phyloP scores from a whole-genome alignment of 2,113 vertebrate species.

The Diadophis punctatus region DNA sequence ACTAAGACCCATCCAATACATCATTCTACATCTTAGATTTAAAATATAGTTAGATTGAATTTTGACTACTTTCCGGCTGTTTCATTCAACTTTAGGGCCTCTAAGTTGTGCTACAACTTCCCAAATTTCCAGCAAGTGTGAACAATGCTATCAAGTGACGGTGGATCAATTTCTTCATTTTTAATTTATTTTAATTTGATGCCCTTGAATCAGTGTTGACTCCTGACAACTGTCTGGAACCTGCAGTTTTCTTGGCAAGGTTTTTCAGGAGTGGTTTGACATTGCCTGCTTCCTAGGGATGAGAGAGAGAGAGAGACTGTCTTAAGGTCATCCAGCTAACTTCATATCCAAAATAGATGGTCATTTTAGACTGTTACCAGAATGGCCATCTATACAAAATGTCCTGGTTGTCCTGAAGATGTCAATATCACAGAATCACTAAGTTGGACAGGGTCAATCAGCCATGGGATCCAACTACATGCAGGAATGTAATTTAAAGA shows the following conservation, averaged over 20 bases:
- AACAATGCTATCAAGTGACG: not conserved
- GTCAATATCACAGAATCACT: not conserved
- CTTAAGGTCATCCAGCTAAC: not conserved
- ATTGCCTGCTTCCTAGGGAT: not conserved
- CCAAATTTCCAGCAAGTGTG: not conserved
- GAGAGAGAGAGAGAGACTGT: not conserved
- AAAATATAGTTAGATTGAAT: not conserved
- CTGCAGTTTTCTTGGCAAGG: not conserved
- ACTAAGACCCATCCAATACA: slow-evolving; percentile 3
- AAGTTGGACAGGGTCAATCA: not conserved
- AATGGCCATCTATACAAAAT: not conserved
- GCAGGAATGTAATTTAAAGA: not conserved
- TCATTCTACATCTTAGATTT: not conserved
- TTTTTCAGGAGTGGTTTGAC: not conserved
- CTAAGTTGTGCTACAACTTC: not conserved
- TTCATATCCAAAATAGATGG: not conserved
- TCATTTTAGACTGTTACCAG: not conserved
- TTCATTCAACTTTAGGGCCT: not conserved
- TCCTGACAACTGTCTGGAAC: not conserved
- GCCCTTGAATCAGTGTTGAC: not conserved
- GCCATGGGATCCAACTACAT: not conserved
- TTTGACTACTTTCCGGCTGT: not conserved
- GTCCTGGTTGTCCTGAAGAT: not conserved
- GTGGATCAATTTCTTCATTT: not conserved
- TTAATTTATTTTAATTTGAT: not conserved